Percentiles rank a stretch among this genome's conserved stretches.
phyloP scores from a whole-genome alignment of 2,113 vertebrate genomes.

The Eleginops maclovinus region DNA sequence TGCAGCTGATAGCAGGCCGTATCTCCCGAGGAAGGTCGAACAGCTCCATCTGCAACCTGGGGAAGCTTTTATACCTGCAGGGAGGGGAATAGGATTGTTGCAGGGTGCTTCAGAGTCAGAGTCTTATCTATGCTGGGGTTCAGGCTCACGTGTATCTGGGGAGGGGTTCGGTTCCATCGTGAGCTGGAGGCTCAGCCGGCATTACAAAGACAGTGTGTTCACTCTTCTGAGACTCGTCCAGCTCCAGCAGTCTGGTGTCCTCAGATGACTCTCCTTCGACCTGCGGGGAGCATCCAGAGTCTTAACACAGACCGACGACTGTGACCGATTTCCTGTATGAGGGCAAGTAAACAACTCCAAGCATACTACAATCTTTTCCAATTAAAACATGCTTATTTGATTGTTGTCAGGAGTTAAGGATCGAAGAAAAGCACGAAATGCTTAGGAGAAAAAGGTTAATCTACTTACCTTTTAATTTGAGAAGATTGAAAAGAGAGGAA shows the following conservation, averaged over 20 bases:
- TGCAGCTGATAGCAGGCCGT: slow-evolving; percentile 86
- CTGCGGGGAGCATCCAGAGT: slow-evolving; percentile 75
- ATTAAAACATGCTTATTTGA: slow-evolving; percentile 17
- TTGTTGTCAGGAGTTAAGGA: slow-evolving; percentile 22
- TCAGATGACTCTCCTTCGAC: slow-evolving; percentile 90
- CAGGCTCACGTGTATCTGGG: slow-evolving; percentile 87
- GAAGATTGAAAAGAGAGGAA: slow-evolving; percentile 16
- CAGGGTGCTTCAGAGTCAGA: too few relatives aligned
- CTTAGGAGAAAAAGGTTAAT: background rate
- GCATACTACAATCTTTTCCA: background rate
- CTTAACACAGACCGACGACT: background rate
- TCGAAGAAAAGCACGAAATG: slow-evolving; percentile 45
- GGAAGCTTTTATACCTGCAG: slow-evolving; percentile 92
- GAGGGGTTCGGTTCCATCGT: slow-evolving; percentile 81
- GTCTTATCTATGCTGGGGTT: too few relatives aligned
- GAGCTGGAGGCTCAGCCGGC: slow-evolving; percentile 88
- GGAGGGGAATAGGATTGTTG: background rate
- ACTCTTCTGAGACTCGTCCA: slow-evolving; percentile 97
- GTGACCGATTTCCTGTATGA: slow-evolving; percentile 20
- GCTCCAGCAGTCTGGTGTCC: slow-evolving; percentile 91
- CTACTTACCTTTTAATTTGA: slow-evolving; percentile 13
- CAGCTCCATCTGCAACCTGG: slow-evolving; percentile 88
- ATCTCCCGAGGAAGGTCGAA: slow-evolving; percentile 92
- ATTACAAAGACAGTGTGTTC: slow-evolving; percentile 97
- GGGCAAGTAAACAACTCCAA: slow-evolving; percentile 8